Conservation (phyloP, 2,113 vertebrate genomes). For the Sula dactylatra region DNA sequence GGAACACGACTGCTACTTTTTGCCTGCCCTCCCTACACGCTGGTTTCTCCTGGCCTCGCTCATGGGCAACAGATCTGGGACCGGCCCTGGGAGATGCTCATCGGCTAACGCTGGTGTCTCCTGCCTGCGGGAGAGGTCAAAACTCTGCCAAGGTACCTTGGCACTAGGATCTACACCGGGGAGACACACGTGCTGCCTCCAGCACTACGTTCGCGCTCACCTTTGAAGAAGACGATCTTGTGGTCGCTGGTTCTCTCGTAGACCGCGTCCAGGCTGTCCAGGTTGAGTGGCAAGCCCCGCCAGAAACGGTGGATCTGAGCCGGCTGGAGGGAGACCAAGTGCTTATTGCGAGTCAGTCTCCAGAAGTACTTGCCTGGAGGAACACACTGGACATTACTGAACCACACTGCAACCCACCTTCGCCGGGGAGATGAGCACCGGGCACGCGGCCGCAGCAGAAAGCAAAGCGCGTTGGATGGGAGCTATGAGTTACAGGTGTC, state of each 20-base stretch:
- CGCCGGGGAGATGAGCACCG: fast-evolving
- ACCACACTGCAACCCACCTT: background rate
- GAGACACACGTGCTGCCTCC: fast-evolving
- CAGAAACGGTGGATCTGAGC: constrained; percentile 96
- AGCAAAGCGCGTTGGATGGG: background rate
- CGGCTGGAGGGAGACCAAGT: constrained; percentile 91
- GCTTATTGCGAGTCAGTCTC: constrained; percentile 90
- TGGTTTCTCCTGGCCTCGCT: background rate
- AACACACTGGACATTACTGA: constrained; percentile 45
- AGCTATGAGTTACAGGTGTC: background rate
- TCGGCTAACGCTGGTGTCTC: fast-evolving
- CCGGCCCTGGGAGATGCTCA: background rate
- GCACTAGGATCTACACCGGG: fast-evolving
- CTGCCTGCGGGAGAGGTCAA: background rate
- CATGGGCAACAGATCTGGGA: background rate
- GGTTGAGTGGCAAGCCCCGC: constrained; percentile 87
- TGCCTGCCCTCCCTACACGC: background rate
- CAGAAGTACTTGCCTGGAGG: constrained; percentile 92
- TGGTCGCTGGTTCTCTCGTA: constrained; percentile 91
- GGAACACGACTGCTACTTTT: background rate
- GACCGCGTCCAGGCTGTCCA: constrained; percentile 90
- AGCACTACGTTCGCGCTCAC: constrained; percentile 40
- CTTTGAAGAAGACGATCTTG: constrained; percentile 97
- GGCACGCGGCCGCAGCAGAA: background rate
- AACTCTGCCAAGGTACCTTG: background rate